Evolutionary conservation across 1,140 invertebrate genomes (phyloP).

Genomic region (Oreohelix idahoensis): DNA sequence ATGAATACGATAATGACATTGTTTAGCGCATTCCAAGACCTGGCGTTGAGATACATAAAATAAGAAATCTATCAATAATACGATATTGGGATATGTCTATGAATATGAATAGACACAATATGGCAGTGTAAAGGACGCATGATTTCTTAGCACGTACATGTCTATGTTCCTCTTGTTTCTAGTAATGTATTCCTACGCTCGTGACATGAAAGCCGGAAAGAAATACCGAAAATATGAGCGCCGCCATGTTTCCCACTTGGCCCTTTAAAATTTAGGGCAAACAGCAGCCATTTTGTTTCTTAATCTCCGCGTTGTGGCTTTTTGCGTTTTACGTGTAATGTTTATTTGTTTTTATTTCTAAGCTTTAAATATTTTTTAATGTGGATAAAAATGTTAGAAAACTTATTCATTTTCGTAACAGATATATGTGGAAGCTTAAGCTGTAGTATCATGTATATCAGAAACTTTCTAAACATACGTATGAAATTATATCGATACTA

Average conservation of each 20-base stretch:
- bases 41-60: constrained; percentile 23
- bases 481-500: too few relatives aligned
- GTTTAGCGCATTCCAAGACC: constrained; percentile 14
- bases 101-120: constrained; percentile 27
- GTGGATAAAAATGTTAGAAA: too few relatives aligned
- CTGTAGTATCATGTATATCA: too few relatives aligned
- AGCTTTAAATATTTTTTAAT: too few relatives aligned
- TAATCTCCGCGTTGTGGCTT: not conserved
- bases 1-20: constrained; percentile 1
- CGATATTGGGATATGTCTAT: not conserved
- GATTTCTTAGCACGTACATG: not conserved
- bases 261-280: constrained; percentile 14
- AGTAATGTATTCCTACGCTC: constrained; percentile 7
- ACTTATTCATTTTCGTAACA: too few relatives aligned
- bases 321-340: not conserved
- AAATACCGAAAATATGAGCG: not conserved
- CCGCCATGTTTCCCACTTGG: constrained; percentile 4
- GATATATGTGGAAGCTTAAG: too few relatives aligned
- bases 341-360: too few relatives aligned
- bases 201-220: constrained; percentile 4
- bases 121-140: not conserved
- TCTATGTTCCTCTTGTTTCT: not conserved
- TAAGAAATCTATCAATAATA: constrained; percentile 26
- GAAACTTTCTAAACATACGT: too few relatives aligned
- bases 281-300: not conserved